A percentile compares a stretch with the other conserved stretches of the same genome.
Evolutionary conservation across 2,113 vertebrate genomes (phyloP).

Genomic region (Phylloscopus whistleri): DNA sequence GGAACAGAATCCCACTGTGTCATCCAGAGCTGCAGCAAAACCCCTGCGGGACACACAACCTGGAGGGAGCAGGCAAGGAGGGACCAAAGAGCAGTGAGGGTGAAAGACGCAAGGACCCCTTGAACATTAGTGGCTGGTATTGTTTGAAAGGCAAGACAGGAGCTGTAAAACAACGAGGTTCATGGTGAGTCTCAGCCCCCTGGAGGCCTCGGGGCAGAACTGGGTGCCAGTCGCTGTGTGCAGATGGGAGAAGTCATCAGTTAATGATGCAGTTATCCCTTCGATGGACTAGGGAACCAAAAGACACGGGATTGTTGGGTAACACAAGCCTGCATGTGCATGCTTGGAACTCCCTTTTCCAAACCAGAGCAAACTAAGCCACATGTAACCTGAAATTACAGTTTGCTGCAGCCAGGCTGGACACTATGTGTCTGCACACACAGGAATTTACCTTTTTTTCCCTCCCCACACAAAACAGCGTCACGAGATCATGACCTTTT

Average conservation of each 20-base stretch:
- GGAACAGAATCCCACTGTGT: background rate
- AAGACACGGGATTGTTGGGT: background rate
- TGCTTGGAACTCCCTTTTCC: background rate
- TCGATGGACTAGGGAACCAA: background rate
- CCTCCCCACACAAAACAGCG: background rate
- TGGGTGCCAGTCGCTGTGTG: background rate
- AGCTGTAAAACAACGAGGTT: background rate
- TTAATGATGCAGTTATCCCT: background rate
- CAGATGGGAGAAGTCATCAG: background rate
- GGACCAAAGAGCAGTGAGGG: rapidly evolving
- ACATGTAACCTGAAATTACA: background rate
- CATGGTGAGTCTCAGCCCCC: background rate
- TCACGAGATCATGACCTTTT: background rate
- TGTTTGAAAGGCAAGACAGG: background rate
- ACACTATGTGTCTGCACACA: background rate
- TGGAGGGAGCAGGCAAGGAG: background rate
- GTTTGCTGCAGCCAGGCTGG: background rate
- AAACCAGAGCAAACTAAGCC: background rate
- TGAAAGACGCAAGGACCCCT: background rate
- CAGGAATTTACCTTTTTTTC: background rate
- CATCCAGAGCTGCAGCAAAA: background rate
- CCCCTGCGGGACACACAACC: background rate
- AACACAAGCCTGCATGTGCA: background rate
- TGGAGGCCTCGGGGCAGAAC: background rate
- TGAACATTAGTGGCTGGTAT: no score